These are phyloP conservation scores for Threskiornis aethiopicus DNA, from an alignment of 2,797 vertebrate species.

Conservation along the genomic window DNA sequence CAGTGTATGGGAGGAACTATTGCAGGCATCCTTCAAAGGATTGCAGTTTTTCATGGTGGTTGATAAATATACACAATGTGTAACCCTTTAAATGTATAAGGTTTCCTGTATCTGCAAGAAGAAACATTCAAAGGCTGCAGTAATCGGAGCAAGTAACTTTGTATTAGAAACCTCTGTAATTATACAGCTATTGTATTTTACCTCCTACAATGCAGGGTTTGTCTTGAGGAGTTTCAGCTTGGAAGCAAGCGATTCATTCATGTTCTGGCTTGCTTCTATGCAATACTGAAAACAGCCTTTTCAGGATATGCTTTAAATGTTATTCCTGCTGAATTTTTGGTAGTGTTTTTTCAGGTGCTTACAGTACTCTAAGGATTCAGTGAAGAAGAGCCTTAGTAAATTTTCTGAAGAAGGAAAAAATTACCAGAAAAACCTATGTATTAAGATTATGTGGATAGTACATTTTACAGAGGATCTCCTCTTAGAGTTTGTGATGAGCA, in stretches of 20 bases:
- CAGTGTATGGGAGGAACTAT: not conserved
- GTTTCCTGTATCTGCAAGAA: not conserved
- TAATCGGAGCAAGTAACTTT: not conserved
- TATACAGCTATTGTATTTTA: not conserved
- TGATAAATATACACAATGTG: not conserved
- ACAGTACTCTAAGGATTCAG: not conserved
- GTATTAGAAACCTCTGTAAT: not conserved
- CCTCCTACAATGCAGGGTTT: not conserved
- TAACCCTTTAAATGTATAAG: not conserved
- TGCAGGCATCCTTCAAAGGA: not conserved
- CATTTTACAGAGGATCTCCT: not conserved
- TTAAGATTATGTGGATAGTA: not conserved
- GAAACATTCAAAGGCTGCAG: not conserved
- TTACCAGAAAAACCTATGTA: not conserved
- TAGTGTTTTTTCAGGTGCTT: not conserved
- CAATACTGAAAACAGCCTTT: rapidly evolving
- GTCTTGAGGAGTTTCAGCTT: not conserved
- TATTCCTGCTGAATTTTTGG: not conserved
- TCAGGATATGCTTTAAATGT: not conserved
- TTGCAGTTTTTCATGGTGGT: not conserved
- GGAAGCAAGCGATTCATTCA: not conserved
- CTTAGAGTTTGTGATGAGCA: rapidly evolving
- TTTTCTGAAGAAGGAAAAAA: not conserved
- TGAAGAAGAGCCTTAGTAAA: not conserved
- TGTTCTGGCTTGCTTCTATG: not conserved